Percentiles rank a stretch among this genome's conserved stretches.
These are phyloP conservation scores for Peromyscus leucopus DNA, from an alignment of 2,113 vertebrate species.

Conservation along the genomic window DNA sequence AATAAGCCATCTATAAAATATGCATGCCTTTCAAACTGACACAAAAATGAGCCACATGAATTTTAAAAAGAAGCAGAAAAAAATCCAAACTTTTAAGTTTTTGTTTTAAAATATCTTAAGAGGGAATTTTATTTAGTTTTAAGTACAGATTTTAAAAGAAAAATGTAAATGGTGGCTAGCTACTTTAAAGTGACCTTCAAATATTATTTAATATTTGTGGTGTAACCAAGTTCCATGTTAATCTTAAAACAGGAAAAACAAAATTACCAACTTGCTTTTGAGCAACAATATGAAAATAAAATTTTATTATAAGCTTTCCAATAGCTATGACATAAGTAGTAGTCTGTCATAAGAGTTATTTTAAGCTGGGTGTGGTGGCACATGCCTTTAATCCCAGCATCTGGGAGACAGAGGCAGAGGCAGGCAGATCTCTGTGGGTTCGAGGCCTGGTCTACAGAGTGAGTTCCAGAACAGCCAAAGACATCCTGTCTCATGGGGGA, in stretches of 20 bases:
- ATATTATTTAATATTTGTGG: not conserved
- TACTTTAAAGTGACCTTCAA: not conserved
- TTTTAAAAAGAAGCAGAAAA: not conserved
- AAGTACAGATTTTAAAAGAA: not conserved
- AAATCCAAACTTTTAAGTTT: not conserved
- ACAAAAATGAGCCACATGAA: not conserved
- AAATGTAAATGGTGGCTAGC: not conserved
- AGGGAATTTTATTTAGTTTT: not conserved
- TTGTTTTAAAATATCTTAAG: not conserved
- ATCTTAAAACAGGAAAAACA: constrained; percentile 2
- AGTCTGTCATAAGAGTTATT: not conserved
- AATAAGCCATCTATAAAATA: not conserved
- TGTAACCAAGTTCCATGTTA: not conserved
- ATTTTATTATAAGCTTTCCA: not conserved
- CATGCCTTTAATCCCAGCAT: no score
- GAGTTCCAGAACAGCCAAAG: no score
- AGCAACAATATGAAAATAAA: not conserved
- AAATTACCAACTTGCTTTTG: not conserved
- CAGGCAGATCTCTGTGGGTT: no score
- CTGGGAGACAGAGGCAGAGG: no score
- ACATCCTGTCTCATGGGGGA: no score
- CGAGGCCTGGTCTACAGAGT: no score
- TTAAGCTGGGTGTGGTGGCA: not conserved
- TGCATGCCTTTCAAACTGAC: not conserved
- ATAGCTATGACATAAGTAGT: not conserved